Base-by-base conservation (phyloP, 2,113 vertebrate species). In the Hirundichthys speculiger region DNA sequence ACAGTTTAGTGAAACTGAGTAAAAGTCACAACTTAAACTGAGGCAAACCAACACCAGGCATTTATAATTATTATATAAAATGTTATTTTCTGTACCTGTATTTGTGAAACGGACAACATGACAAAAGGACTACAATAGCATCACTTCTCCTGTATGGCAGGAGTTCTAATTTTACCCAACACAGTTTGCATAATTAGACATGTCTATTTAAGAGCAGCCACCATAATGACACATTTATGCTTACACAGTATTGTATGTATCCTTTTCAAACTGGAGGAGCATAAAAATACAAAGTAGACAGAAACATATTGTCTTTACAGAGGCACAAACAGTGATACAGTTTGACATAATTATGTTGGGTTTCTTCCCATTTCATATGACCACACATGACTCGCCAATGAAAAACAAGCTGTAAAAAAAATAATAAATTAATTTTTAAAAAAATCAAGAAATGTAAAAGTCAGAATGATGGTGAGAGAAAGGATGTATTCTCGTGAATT, bases 131-230 rank as follows among this genome's bases (percentile, higher is more conserved):
- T 21, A 82, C 39, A 3, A 71, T 59, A 70, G 73, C 73, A 41
- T 80, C 48, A 68, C 58, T 19, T 64, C 70, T 82, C 52, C 47
- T 43, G 46, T 64, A 69, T 39, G 57, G 61, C 65, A 77, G 82
- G 61, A 75, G 75, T 52, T 75, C 58, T 64, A 43, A 68, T 70
- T 79, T 57, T 70, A 55, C 63, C 64, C 65, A 16, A 50, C 67
- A 62, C 47, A 49, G 45, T 87, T 90, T 90, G 83, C 83, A 87
- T 89, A 87, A 81, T 75, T 34, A 80, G 62, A 82, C 53, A 73
- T 60, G 56, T 89, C 70, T 54, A 82, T 83, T 84, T 79, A 72
- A 81, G 84, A 86, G 71, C 73, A 83, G 80, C 78, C 76, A 87
- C 84, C 75, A 80, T 59, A 66, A 88, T 58, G 52, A 87, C 69